These are phyloP conservation scores for Metopia argyrocephala DNA, from an alignment of 2,888 invertebrate species.

Conservation along the genomic window DNA sequence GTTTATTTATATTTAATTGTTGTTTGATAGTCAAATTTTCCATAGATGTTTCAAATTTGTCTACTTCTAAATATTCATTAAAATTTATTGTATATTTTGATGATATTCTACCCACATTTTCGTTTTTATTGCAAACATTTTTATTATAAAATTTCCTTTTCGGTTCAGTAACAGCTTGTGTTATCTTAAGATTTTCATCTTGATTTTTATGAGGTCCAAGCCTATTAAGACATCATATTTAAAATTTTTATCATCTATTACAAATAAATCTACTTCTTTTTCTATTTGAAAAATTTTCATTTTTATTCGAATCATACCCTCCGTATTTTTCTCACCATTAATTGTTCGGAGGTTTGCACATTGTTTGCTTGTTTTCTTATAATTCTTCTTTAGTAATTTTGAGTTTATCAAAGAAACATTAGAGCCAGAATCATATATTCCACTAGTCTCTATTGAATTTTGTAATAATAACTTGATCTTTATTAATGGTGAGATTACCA, in stretches of 20 bases:
- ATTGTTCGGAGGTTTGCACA: conserved; percentile 51
- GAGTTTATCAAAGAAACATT: conserved; percentile 54
- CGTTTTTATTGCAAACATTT: neutral
- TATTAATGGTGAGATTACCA: conserved; percentile 55
- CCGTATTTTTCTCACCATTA: conserved; percentile 62
- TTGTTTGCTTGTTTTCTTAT: conserved; percentile 15
- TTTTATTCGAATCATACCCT: conserved; percentile 54
- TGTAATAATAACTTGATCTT: conserved; percentile 51
- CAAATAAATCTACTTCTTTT: too few species aligned
- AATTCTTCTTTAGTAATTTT: conserved; percentile 39
- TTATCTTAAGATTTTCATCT: conserved; percentile 57
- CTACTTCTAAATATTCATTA: conserved; percentile 48
- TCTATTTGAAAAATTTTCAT: conserved; percentile 61
- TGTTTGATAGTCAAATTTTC: conserved; percentile 35
- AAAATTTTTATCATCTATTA: too few species aligned
- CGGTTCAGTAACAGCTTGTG: conserved; percentile 12
- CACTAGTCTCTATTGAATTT: conserved; percentile 33
- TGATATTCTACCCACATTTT: too few species aligned
- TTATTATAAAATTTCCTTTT: neutral
- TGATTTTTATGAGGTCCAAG: conserved; percentile 57
- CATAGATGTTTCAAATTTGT: conserved; percentile 40
- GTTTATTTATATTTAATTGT: conserved; percentile 58
- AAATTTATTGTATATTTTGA: conserved; percentile 59
- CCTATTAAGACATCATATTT: conserved; percentile 62
- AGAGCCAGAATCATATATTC: conserved; percentile 55